phyloP scores from a whole-genome alignment of 2,797 vertebrate species.

The Selene dorsalis region DNA sequence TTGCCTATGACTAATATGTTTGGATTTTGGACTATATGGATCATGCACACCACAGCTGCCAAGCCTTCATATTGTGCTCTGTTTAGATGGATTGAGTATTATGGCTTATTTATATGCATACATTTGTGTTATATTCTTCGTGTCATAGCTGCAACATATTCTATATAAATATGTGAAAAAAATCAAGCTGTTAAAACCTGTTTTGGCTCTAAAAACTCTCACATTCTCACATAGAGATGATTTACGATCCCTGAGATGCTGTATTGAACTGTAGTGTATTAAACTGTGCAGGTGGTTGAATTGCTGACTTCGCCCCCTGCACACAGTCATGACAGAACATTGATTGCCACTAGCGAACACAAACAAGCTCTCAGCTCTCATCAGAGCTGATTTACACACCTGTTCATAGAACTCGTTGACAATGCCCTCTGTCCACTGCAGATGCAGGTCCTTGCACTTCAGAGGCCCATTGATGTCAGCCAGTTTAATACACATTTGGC shows the following conservation, averaged over 20 bases:
- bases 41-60: too few species aligned
- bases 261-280: not conserved
- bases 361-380: conserved; percentile 7
- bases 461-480: conserved; percentile 98
- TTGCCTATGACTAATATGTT: too few species aligned
- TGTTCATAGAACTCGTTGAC: conserved; percentile 99
- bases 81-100: not conserved
- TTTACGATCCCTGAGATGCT: not conserved
- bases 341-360: conserved; percentile 25
- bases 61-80: too few species aligned
- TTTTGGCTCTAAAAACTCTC: not conserved
- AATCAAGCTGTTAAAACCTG: not conserved
- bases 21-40: too few species aligned
- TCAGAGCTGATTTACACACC: conserved; percentile 79
- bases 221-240: not conserved
- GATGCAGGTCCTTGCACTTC: conserved; percentile 94
- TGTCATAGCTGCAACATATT: not conserved
- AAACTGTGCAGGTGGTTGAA: not conserved
- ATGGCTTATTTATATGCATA: not conserved
- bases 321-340: conserved; percentile 3
- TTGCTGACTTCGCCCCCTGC: not conserved
- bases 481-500: conserved; percentile 99
- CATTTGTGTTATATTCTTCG: not conserved
- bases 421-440: conserved; percentile 98
- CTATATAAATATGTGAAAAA: not conserved